Conservation (phyloP, 2,113 vertebrate species). For the Larimichthys polyactis region DNA sequence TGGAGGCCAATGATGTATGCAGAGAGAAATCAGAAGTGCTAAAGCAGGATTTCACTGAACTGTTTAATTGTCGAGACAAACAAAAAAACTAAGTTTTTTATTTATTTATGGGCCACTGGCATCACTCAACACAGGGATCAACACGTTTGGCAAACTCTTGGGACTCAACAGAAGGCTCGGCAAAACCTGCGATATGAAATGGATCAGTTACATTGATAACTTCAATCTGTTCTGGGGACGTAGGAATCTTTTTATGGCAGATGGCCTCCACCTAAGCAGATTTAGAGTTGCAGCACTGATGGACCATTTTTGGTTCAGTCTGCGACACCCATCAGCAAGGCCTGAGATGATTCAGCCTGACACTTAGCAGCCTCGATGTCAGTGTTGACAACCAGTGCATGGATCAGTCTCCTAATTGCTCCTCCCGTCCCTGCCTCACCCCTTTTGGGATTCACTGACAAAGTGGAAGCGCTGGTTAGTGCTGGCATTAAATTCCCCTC, state of each 20-base stretch:
- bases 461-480: not conserved
- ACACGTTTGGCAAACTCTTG: not conserved
- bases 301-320: conserved; percentile 1
- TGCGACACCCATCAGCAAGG: not conserved
- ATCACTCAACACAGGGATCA: conserved; percentile 5
- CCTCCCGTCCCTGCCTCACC: not conserved
- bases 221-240: not conserved
- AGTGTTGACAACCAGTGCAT: conserved; percentile 12
- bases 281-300: not conserved
- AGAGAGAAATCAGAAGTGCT: not conserved
- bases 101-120: not conserved
- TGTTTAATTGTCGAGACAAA: not conserved
- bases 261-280: not conserved
- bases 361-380: not conserved
- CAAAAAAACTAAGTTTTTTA: not conserved
- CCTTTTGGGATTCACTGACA: not conserved
- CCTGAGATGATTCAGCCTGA: conserved; percentile 10
- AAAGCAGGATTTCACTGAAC: not conserved
- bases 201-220: conserved; percentile 6
- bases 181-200: not conserved
- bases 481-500: not conserved
- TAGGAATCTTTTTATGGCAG: conserved; percentile 1
- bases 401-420: conserved; percentile 7
- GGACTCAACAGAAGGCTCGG: not conserved
- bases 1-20: not conserved